A percentile compares a stretch with the other conserved stretches of the same genome.
Evolutionary conservation across 2,888 invertebrate genomes (phyloP).

Genomic region (Pecten maximus): DNA sequence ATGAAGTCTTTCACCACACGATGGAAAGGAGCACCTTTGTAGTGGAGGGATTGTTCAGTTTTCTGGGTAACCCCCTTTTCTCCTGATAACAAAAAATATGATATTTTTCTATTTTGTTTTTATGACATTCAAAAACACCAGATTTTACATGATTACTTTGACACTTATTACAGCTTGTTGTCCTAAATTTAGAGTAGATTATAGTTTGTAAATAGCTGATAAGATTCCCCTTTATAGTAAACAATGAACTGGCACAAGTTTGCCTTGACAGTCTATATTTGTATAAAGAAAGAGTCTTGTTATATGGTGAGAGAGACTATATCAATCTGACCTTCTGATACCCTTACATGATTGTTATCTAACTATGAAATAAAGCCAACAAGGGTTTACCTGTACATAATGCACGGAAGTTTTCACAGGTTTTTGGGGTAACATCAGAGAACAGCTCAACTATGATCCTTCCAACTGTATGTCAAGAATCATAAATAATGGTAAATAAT

Average conservation of each 20-base stretch:
- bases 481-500: neutral
- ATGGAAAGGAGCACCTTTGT: conserved; percentile 92
- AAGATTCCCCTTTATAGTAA: too few species aligned
- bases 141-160: neutral
- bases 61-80: conserved; percentile 92
- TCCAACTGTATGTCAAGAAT: conserved; percentile 79
- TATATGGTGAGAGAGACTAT: too few species aligned
- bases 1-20: conserved; percentile 98
- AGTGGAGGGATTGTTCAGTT: conserved; percentile 90
- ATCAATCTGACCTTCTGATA: too few species aligned
- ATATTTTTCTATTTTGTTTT: neutral
- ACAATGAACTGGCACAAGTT: too few species aligned
- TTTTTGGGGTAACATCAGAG: conserved; percentile 93
- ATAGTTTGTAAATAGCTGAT: too few species aligned
- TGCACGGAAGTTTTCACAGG: conserved; percentile 95
- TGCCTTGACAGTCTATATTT: too few species aligned
- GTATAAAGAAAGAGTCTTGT: too few species aligned
- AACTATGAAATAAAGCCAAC: too few species aligned
- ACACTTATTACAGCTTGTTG: too few species aligned
- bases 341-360: too few species aligned
- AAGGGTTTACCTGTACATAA: conserved; percentile 88
- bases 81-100: conserved; percentile 84
- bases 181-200: too few species aligned
- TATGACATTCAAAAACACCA: neutral
- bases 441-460: conserved; percentile 93